These are phyloP conservation scores for Hylaeus anthracinus DNA, from an alignment of 1,140 invertebrate genomes.

Conservation along the genomic window DNA sequence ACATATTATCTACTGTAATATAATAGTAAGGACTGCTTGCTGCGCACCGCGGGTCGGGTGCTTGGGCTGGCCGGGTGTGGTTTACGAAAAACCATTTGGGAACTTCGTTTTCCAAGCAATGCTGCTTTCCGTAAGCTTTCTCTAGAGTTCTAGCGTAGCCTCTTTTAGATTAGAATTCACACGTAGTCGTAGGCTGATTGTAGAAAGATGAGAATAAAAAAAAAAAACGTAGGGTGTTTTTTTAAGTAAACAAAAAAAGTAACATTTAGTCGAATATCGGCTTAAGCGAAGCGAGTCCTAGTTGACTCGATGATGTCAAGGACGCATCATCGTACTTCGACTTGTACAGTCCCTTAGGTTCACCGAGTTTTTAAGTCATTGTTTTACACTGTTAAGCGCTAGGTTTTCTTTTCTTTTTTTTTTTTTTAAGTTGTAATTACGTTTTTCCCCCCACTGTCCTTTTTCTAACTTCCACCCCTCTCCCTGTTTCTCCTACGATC, in stretches of 20 bases:
- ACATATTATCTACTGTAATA: slow-evolving; percentile 75
- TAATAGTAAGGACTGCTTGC: slow-evolving; percentile 76
- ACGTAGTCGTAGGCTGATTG: slow-evolving; percentile 60
- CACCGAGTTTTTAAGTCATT: slow-evolving; percentile 77
- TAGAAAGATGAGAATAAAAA: slow-evolving; percentile 62
- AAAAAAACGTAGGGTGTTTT: slow-evolving; percentile 73
- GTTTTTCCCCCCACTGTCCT: slow-evolving; percentile 54
- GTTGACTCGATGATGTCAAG: slow-evolving; percentile 65
- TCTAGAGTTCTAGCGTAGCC: slow-evolving; percentile 72
- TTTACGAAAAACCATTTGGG: slow-evolving; percentile 52
- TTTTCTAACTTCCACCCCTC: background rate
- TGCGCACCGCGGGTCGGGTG: slow-evolving; percentile 77
- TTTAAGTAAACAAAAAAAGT: slow-evolving; percentile 72
- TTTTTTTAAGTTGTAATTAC: slow-evolving; percentile 57
- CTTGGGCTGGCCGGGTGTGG: slow-evolving; percentile 73
- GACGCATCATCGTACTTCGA: slow-evolving; percentile 73
- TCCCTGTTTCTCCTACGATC: background rate
- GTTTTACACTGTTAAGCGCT: slow-evolving; percentile 77
- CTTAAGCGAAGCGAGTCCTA: slow-evolving; percentile 67
- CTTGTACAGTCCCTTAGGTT: slow-evolving; percentile 77
- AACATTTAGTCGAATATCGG: slow-evolving; percentile 69
- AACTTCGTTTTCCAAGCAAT: slow-evolving; percentile 69
- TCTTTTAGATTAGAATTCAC: slow-evolving; percentile 69
- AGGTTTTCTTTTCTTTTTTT: slow-evolving; percentile 55
- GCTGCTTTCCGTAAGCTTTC: slow-evolving; percentile 76